Evolutionary conservation across 2,888 invertebrate species (phyloP).

Genomic region (Entomobrya proxima): DNA sequence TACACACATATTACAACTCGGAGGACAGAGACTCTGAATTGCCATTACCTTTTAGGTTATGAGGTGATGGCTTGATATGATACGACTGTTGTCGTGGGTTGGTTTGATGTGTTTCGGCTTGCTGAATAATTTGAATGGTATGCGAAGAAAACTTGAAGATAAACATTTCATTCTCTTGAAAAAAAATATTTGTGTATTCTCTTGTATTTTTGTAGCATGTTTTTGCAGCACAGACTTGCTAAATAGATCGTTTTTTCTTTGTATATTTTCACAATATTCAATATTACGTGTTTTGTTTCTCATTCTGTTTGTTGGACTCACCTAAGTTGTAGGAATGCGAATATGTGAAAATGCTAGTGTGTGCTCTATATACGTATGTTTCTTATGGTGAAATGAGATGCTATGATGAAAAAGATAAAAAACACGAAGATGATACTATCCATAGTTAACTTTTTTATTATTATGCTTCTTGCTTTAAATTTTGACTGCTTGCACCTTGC

Average conservation of each 20-base stretch:
- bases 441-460: constrained; percentile 13
- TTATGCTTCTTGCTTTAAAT: constrained; percentile 13
- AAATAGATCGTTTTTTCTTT: constrained; percentile 43
- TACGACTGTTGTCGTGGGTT: constrained; percentile 43
- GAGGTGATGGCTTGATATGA: constrained; percentile 51
- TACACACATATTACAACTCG: background rate
- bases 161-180: constrained; percentile 41
- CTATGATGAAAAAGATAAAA: background rate
- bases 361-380: background rate
- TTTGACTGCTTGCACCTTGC: background rate
- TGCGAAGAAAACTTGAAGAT: constrained; percentile 48
- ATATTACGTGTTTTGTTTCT: constrained; percentile 1
- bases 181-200: too few species aligned
- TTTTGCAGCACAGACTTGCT: constrained; percentile 22
- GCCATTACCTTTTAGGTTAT: constrained; percentile 61
- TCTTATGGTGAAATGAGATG: background rate
- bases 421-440: constrained; percentile 21
- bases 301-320: background rate
- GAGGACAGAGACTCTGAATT: background rate
- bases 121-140: constrained; percentile 64
- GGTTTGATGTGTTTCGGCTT: constrained; percentile 8
- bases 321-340: background rate
- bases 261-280: constrained; percentile 47
- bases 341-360: background rate
- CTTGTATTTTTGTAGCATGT: constrained; percentile 28